phyloP scores from a whole-genome alignment of 2,888 invertebrate species.

The Ophion slaviceki region DNA sequence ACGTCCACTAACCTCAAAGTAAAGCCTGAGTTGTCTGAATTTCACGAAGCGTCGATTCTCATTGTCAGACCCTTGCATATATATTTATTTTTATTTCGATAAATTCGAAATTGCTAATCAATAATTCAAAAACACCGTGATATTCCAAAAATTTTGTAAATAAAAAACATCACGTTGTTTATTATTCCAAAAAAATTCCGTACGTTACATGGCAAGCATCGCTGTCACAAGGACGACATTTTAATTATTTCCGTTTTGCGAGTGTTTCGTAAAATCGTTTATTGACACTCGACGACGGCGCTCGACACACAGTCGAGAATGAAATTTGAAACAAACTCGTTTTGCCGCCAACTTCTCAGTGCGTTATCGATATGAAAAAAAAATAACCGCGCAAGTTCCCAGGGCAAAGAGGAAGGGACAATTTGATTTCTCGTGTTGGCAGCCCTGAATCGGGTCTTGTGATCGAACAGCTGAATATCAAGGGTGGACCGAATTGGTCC shows the following conservation, averaged over 20 bases:
- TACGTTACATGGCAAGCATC: not conserved
- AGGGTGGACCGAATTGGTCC: conserved; percentile 41
- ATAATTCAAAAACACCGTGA: not conserved
- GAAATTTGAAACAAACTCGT: not conserved
- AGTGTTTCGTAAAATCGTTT: too few species aligned
- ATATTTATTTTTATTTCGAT: not conserved
- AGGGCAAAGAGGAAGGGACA: conserved; percentile 7
- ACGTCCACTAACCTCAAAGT: not conserved
- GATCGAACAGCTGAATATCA: conserved; percentile 76
- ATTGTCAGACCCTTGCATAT: not conserved
- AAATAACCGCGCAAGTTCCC: conserved; percentile 30
- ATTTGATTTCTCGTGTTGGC: conserved; percentile 29
- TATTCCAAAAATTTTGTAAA: not conserved
- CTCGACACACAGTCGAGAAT: not conserved
- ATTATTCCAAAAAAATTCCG: not conserved
- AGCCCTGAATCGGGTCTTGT: conserved; percentile 71
- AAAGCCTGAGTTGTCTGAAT: not conserved
- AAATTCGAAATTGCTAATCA: not conserved
- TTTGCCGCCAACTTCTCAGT: conserved; percentile 17
- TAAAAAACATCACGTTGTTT: not conserved
- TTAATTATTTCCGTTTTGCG: not conserved
- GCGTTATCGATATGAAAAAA: not conserved
- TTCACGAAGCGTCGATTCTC: not conserved
- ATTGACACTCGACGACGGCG: too few species aligned
- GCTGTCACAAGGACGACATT: not conserved